Percentiles rank a stretch among this genome's conserved stretches.
Conservation (phyloP, 2,888 invertebrate genomes). For the Eupithecia dodoneata region DNA sequence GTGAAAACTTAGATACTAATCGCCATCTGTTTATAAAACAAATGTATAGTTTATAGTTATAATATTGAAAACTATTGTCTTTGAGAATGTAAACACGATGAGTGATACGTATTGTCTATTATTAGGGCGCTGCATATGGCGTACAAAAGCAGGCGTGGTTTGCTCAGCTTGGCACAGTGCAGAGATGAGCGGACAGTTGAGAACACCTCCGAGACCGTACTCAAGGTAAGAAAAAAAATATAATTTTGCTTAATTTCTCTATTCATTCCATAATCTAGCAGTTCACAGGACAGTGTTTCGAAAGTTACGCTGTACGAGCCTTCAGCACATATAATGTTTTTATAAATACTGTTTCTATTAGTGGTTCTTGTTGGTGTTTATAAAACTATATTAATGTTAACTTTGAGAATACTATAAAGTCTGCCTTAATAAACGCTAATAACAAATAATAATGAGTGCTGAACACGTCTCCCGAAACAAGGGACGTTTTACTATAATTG, state of each 20-base stretch:
- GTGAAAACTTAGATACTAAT: slow-evolving; percentile 68
- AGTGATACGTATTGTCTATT: slow-evolving; percentile 56
- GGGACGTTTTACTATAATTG: too few relatives aligned
- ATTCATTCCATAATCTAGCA: neutral
- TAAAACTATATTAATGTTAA: too few relatives aligned
- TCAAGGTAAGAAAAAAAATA: slow-evolving; percentile 66
- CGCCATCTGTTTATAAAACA: slow-evolving; percentile 76
- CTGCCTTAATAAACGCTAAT: too few relatives aligned
- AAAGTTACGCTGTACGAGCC: too few relatives aligned
- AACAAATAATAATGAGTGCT: too few relatives aligned
- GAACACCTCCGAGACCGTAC: slow-evolving; percentile 73
- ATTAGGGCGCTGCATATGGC: slow-evolving; percentile 78
- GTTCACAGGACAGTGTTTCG: neutral
- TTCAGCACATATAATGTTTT: too few relatives aligned
- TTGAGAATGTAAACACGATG: slow-evolving; percentile 64
- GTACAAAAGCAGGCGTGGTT: slow-evolving; percentile 80
- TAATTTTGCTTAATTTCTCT: neutral
- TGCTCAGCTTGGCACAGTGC: slow-evolving; percentile 74
- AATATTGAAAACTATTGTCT: slow-evolving; percentile 80
- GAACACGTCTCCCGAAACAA: too few relatives aligned
- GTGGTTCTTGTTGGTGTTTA: too few relatives aligned
- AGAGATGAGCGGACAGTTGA: slow-evolving; percentile 67
- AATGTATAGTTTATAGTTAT: slow-evolving; percentile 71
- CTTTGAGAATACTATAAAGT: too few relatives aligned
- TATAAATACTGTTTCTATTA: too few relatives aligned